Evolutionary conservation across 1,140 invertebrate genomes (phyloP).

Genomic region (Aphelenchoides avenae): DNA sequence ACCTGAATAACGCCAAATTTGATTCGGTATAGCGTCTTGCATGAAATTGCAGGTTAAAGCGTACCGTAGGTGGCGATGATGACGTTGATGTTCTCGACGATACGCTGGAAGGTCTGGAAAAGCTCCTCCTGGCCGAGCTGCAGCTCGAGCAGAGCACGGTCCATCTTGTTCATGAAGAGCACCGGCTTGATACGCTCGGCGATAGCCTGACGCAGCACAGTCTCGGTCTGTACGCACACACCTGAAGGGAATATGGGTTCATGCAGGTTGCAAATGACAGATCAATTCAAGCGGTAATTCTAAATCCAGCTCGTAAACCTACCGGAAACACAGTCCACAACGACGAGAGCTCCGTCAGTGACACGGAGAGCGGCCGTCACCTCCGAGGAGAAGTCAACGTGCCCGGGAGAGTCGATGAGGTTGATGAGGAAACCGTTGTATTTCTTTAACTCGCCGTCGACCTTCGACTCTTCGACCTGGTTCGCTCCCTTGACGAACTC

Average conservation of each 20-base stretch:
- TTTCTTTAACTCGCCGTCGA: conserved; percentile 78
- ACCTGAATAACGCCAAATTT: too few relatives aligned
- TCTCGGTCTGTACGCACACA: conserved; percentile 98
- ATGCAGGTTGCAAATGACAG: not conserved
- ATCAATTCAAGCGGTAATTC: conserved; percentile 10
- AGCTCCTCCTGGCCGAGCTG: conserved; percentile 92
- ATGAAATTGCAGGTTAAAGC: too few relatives aligned
- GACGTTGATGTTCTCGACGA: conserved; percentile 99
- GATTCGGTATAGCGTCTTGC: too few relatives aligned
- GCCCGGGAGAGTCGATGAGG: conserved; percentile 95
- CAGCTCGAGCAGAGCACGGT: conserved; percentile 80
- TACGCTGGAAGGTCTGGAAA: conserved; percentile 98
- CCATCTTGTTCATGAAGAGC: conserved; percentile 99
- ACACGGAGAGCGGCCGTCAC: conserved; percentile 97
- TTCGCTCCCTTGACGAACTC: conserved; percentile 66
- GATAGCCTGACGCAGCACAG: conserved; percentile 95
- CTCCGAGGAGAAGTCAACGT: conserved; percentile 99
- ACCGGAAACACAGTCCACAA: conserved; percentile 99
- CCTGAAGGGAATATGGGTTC: conserved; percentile 65
- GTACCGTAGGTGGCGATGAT: conserved; percentile 99
- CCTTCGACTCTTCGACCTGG: conserved; percentile 58
- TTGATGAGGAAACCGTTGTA: conserved; percentile 97
- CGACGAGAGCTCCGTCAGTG: conserved; percentile 95
- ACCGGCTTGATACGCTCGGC: conserved; percentile 98
- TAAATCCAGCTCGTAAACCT: conserved; percentile 29